Base-by-base conservation (phyloP, 2,888 invertebrate species). In the Branchipolynoe longqiensis region DNA sequence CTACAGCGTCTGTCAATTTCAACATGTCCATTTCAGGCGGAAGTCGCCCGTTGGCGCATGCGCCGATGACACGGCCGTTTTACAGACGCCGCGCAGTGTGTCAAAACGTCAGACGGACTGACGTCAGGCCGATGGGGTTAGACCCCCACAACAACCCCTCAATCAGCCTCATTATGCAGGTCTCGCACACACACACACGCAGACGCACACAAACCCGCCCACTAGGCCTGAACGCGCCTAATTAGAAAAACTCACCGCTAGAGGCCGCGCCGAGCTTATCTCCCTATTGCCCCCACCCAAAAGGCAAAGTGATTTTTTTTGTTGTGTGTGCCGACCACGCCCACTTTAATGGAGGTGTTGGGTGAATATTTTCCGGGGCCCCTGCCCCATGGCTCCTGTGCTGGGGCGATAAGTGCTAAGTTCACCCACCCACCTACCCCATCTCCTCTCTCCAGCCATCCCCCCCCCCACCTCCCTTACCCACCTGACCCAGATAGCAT, bases 221-320 rank as follows among this genome's bases (percentile, higher is more conserved):
- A 12, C 22, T 33, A 69, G 48, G 36, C 69, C n/a, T 33, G 22
- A 36, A 69, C 69, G 38, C 69, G 36, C 69, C 69, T 69, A 69
- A 69, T 69, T 69, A 69, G 69, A 69, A 69, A 69, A 69, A 69
- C 36, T 69, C 69, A 38, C 69, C n/a, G 22, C 69, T n/a, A n/a
- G n/a, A n/a, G 69, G 69, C 36, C 69, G 22, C 36, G 18, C 8
- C 22, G 36, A 38, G 69, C 69, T 69, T 69, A 69, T 69, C 69
- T 18, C 36, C 28, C 28, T 12, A 12, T 25, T 31, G 1, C 28
- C 14, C 28, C 31, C 62, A 62, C 62, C 62, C 14, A 18, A 25
- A 62, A 33, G 38, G 14, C 36, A 69, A 36, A 69, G 69, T 69
- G 69, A 69, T 69, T 33, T 38, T 25, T 18, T 62, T 62, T 62